Evolutionary conservation across 2,797 vertebrate species (phyloP).

Genomic region (Channallabes apus): DNA sequence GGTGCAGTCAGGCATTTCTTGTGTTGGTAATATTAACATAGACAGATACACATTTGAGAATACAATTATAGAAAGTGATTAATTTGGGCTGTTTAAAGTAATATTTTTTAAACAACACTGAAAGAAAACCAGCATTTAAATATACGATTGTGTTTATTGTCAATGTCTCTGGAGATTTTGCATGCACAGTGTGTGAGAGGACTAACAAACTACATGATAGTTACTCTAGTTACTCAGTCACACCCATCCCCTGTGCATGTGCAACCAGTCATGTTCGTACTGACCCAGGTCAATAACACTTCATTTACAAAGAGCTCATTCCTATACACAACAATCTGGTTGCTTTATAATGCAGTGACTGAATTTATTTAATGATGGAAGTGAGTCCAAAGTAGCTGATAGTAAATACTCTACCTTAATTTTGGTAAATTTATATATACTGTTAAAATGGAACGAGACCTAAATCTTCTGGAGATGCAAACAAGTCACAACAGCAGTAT

Average conservation of each 20-base stretch:
- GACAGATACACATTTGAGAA: not conserved
- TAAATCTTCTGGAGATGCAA: not conserved
- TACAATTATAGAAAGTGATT: not conserved
- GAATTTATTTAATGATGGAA: not conserved
- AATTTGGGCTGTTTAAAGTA: not conserved
- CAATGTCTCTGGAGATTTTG: constrained; percentile 57
- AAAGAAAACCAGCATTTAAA: constrained; percentile 8
- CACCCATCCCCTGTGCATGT: constrained; percentile 34
- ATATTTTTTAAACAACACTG: not conserved
- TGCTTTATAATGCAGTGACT: not conserved
- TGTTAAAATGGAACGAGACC: not conserved
- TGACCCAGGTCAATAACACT: constrained; percentile 30
- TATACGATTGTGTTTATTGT: constrained; percentile 64
- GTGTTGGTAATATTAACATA: not conserved
- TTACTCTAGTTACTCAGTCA: constrained; percentile 65
- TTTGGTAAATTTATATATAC: not conserved
- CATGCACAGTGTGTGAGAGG: not conserved
- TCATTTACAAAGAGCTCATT: constrained; percentile 1
- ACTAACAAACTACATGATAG: not conserved
- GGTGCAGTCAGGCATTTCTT: constrained; percentile 65
- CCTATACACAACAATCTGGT: not conserved
- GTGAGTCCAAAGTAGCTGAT: not conserved
- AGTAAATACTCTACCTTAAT: constrained; percentile 1
- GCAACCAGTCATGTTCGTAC: constrained; percentile 9
- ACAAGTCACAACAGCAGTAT: not conserved